phyloP scores from a whole-genome alignment of 2,888 invertebrate species.

The Mythimna albipuncta region DNA sequence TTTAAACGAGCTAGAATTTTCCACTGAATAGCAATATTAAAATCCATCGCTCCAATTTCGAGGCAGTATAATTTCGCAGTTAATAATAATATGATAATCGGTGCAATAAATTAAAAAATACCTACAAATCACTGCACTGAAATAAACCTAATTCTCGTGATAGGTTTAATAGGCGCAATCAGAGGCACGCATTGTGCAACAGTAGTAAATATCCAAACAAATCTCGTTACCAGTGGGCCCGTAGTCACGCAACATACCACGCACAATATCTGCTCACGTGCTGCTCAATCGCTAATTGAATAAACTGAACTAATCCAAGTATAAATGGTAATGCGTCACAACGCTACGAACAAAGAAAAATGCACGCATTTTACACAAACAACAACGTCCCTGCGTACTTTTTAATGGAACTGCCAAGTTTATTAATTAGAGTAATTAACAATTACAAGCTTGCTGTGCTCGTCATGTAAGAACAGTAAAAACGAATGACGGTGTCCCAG shows the following conservation, averaged over 20 bases:
- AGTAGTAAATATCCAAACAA: constrained; percentile 52
- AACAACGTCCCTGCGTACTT: constrained; percentile 27
- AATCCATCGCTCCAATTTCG: constrained; percentile 4
- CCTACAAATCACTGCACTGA: constrained; percentile 15
- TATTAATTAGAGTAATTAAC: constrained; percentile 46
- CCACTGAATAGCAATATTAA: not conserved
- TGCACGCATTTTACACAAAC: constrained; percentile 49
- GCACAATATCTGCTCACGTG: constrained; percentile 70
- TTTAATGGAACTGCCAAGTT: constrained; percentile 34
- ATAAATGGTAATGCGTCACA: constrained; percentile 63
- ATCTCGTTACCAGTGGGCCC: constrained; percentile 55
- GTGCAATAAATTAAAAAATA: constrained; percentile 41
- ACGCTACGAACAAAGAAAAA: constrained; percentile 47
- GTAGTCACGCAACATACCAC: constrained; percentile 67
- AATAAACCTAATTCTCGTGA: constrained; percentile 35
- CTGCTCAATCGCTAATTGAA: constrained; percentile 72
- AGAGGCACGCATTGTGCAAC: constrained; percentile 58
- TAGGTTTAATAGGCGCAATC: constrained; percentile 53
- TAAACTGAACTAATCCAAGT: constrained; percentile 70
- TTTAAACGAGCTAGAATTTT: constrained; percentile 10
- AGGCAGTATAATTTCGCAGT: constrained; percentile 4
- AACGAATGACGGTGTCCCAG: constrained; percentile 27
- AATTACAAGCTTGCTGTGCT: constrained; percentile 26
- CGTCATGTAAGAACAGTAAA: constrained; percentile 23
- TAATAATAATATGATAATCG: constrained; percentile 9